These are phyloP conservation scores for Ochropleura plecta DNA, from an alignment of 2,888 invertebrate genomes.

Conservation along the genomic window DNA sequence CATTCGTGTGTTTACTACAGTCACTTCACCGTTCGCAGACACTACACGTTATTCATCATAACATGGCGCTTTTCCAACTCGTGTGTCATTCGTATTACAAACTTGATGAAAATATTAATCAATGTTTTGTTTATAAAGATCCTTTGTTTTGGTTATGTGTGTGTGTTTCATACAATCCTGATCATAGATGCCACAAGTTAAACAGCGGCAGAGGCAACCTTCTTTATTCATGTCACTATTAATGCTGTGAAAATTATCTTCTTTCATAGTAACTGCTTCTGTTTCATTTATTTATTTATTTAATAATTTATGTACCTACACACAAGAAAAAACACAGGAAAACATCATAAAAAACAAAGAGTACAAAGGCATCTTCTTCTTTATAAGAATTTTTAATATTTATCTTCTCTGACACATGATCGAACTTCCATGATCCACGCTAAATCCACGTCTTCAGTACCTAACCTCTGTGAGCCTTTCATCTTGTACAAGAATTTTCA, in stretches of 20 bases:
- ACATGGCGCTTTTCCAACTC: slow-evolving; percentile 36
- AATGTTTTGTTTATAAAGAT: background rate
- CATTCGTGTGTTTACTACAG: background rate
- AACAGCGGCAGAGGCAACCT: background rate
- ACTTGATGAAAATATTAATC: slow-evolving; percentile 5
- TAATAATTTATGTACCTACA: too few species aligned
- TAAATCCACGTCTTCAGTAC: too few species aligned
- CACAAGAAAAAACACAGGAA: too few species aligned
- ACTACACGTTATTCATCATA: slow-evolving; percentile 15
- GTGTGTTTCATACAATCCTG: background rate
- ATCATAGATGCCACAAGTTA: background rate
- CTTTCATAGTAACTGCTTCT: background rate
- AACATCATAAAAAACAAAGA: too few species aligned
- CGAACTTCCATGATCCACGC: background rate
- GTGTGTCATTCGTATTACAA: background rate
- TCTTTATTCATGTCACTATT: background rate
- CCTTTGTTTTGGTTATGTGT: background rate
- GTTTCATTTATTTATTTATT: too few species aligned
- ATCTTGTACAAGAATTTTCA: background rate
- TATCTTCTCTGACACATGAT: background rate
- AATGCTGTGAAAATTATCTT: background rate
- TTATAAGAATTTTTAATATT: background rate
- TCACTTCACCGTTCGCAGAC: background rate
- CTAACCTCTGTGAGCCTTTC: too few species aligned
- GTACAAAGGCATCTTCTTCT: too few species aligned